Base-by-base conservation (phyloP, 2,888 invertebrate genomes). In the Philaethria dido region DNA sequence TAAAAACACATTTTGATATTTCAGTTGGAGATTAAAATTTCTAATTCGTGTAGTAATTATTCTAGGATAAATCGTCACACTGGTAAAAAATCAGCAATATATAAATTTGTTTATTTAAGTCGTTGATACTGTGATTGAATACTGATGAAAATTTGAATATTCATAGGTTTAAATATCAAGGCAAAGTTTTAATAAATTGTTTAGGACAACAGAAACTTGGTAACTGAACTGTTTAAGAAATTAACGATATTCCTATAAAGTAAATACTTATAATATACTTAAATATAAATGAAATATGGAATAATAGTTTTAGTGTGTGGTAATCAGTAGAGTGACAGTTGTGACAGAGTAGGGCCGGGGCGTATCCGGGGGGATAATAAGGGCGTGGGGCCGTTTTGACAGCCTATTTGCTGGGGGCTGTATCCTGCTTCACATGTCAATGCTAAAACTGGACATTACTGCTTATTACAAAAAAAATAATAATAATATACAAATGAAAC, bases 261-360 rank as follows among this genome's bases (percentile, higher is more conserved):
- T 64, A 55, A 60, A 66, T n/a, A n/a, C n/a, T n/a, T n/a, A n/a
- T 50, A 22, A 47, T 50, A 45, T 33, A 50, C 33, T 47, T 47
- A 61, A 48, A 29, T 55, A 42, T 42, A 62, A 62, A 39, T 3
- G 18, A 18, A 47, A 29, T 47, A 18, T 47, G 4, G 39, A 45
- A 44, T 60, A 33, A 47, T 8, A 45, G 18, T 33, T 29, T 60
- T 60, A 18, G 47, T 45, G 29, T 60, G 70, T 68, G 69, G 42
- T 75, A 75, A 74, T 79, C 78, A 78, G 78, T 78, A 76, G 48
- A 72, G 77, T 81, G 83, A 78, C 83, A 82, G 80, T 78, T 80
- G 78, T 84, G 81, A 82, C 80, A 81, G 76, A 42, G 59, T 74
- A 77, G 80, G 84, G 78, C 66, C 73, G 76, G 81, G 85, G 83